Evolutionary conservation across 2,113 vertebrate genomes (phyloP), one percentile per base, ranked within the genome.

Genomic region (Fregetta grallaria): DNA sequence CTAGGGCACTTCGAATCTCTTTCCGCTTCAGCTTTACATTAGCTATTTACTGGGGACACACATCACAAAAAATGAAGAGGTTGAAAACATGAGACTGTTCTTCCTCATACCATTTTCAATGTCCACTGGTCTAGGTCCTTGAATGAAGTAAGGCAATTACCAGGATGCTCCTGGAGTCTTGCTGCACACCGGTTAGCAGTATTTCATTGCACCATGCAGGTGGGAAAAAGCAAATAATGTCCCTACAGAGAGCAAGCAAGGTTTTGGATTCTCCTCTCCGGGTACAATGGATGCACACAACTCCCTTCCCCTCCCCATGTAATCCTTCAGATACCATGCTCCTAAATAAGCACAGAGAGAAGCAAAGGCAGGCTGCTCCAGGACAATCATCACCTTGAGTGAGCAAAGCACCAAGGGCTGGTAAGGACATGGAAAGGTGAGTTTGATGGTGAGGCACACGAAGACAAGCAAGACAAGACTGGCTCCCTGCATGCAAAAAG

Each of bases 161-260:
- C 10, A 73, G 17, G 47, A 63, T 49, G 58, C 70, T 66, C 74
- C 72, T 40, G 19, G 16, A 73, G 72, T 32, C n/a, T 38, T 79
- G 40, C 26, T 36, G 23, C 36, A 56, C 30, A 26, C 22, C 0
- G 0, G 12, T 85, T 53, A 34, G 11, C 10, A 3, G 7, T 42
- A 22, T 40, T 79, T 68, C 73, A 47, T 11, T 56, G 36, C 10
- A 78, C 4, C 8, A 13, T 11, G 18, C 55, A 92, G 29, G 29
- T 23, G 42, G 18, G 34, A 72, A 81, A 68, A 87, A 25, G 9
- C 21, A 94, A 78, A 85, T 20, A 52, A 26, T 27, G 4, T 3
- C 70, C 47, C 52, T 56, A 53, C 20, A 74, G 11, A 67, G 32
- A 72, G 27, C 11, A 15, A 5, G 2, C 29, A 61, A 85, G 32